These are phyloP conservation scores for Coturnix japonica DNA, from an alignment of 2,113 vertebrate species.

Conservation along the genomic window DNA sequence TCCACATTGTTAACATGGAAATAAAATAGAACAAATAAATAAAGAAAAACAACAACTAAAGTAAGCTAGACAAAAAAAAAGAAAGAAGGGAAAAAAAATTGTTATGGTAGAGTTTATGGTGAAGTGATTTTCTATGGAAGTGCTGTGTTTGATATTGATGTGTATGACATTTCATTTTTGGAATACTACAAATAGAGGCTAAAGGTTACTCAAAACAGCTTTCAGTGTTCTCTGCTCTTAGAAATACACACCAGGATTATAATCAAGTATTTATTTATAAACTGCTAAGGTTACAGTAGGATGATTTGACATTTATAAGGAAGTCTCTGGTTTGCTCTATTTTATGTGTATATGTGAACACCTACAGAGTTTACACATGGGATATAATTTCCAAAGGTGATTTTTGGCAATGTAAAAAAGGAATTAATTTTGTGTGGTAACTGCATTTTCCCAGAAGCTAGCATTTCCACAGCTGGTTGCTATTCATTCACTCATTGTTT, in stretches of 20 bases:
- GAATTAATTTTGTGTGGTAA: conserved; percentile 16
- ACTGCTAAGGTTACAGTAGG: background rate
- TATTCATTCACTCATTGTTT: background rate
- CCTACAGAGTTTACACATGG: background rate
- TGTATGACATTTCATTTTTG: conserved; percentile 4
- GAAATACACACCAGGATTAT: conserved; percentile 9
- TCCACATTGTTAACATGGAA: background rate
- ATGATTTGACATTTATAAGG: conserved; percentile 3
- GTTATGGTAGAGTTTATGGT: background rate
- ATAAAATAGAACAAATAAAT: background rate
- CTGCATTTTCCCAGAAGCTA: conserved; percentile 36
- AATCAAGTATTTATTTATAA: conserved; percentile 38
- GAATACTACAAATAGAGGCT: background rate
- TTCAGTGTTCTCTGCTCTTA: background rate
- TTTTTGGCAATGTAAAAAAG: conserved; percentile 6
- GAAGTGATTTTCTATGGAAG: background rate
- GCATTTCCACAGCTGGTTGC: conserved; percentile 37
- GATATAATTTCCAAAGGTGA: conserved; percentile 31
- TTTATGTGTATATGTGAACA: conserved; percentile 6
- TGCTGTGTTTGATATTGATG: background rate
- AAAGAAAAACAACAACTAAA: background rate
- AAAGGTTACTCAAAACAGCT: conserved; percentile 12
- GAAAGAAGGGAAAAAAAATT: background rate
- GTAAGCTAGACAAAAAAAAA: background rate
- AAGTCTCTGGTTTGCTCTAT: conserved; percentile 13